These are phyloP conservation scores for Phoeniculus purpureus DNA, from an alignment of 2,797 vertebrate species.

Conservation along the genomic window DNA sequence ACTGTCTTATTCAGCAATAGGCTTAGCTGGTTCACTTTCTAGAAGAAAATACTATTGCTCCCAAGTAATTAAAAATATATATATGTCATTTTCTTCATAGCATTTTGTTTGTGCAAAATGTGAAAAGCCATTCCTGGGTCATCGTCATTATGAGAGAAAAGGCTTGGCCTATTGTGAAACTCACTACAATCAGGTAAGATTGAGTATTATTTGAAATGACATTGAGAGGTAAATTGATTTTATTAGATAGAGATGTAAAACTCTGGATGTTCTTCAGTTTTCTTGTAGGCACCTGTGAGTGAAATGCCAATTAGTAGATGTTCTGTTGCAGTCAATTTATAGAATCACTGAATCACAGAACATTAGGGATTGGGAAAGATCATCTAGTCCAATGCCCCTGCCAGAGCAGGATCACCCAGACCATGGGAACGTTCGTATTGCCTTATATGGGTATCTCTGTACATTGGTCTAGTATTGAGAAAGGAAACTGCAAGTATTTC, in stretches of 20 bases:
- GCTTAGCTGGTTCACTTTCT: neutral
- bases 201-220: neutral
- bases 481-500: neutral
- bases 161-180: conserved; percentile 98
- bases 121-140: conserved; percentile 98
- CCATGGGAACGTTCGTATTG: no score
- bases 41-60: neutral
- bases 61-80: neutral
- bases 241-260: neutral
- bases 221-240: neutral
- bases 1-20: neutral
- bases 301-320: neutral
- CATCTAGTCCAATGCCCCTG: no score
- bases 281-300: neutral
- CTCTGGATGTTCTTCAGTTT: neutral
- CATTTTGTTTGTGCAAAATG: conserved; percentile 95
- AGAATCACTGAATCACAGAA: no score
- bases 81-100: conserved; percentile 78
- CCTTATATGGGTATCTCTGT: neutral
- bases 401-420: no score
- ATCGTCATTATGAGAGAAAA: conserved; percentile 98
- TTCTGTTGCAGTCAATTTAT: neutral
- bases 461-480: neutral
- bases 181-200: conserved; percentile 96
- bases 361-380: no score